Conservation (phyloP, 1,140 invertebrate genomes). For the Solenopsis invicta region DNA sequence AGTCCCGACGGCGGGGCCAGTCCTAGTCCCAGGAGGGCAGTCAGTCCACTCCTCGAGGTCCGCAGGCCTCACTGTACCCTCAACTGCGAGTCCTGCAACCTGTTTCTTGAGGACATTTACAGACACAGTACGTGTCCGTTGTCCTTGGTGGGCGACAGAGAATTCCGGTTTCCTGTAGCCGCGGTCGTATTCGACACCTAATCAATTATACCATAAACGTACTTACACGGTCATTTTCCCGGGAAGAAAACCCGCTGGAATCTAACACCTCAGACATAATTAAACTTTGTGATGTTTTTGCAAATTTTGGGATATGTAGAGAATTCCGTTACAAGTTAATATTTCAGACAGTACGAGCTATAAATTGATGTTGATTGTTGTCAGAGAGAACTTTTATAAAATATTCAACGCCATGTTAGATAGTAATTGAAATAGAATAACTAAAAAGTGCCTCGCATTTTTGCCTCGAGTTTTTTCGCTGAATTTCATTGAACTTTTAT, state of each 20-base stretch:
- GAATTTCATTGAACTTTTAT: background rate
- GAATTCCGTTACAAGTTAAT: background rate
- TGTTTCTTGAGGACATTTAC: slow-evolving; percentile 90
- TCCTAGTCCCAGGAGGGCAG: slow-evolving; percentile 89
- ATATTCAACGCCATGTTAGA: background rate
- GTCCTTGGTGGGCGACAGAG: background rate
- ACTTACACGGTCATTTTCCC: background rate
- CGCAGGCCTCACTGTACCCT: slow-evolving; percentile 91
- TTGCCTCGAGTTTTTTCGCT: background rate
- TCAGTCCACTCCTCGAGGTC: slow-evolving; percentile 90
- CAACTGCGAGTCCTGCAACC: slow-evolving; percentile 91
- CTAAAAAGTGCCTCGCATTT: background rate
- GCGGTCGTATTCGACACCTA: slow-evolving; percentile 24
- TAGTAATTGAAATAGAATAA: background rate
- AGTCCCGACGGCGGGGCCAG: slow-evolving; percentile 84
- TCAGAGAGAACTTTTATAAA: background rate
- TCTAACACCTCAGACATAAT: background rate
- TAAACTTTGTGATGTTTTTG: background rate
- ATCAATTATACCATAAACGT: slow-evolving; percentile 8
- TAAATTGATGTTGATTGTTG: background rate
- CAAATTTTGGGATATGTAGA: background rate
- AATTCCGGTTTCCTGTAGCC: slow-evolving; percentile 22
- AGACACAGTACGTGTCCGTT: slow-evolving; percentile 88
- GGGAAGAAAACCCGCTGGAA: background rate
- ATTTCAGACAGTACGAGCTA: background rate